These are phyloP conservation scores for Calidris pygmaea DNA, from an alignment of 2,113 vertebrate genomes.

Conservation along the genomic window DNA sequence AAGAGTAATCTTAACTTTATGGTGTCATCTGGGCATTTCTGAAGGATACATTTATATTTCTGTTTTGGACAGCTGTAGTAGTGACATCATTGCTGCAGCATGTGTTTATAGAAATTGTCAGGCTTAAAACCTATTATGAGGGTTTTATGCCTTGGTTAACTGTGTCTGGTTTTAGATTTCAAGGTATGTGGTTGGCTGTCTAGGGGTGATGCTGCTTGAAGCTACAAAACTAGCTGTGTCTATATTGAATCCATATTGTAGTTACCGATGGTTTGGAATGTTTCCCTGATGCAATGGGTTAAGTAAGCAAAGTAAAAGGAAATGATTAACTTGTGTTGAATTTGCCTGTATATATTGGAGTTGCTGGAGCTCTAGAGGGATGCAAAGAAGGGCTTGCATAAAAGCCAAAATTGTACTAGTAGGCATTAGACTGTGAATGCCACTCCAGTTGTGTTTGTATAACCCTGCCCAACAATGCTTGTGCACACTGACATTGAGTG, in stretches of 20 bases:
- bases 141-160: not conserved
- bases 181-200: not conserved
- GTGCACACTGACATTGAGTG: rapidly evolving
- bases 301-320: not conserved
- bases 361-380: not conserved
- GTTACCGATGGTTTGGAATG: not conserved
- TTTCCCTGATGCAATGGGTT: not conserved
- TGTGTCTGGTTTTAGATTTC: not conserved
- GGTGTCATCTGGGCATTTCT: not conserved
- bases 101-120: not conserved
- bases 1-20: not conserved
- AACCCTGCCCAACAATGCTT: not conserved
- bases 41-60: not conserved
- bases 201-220: not conserved
- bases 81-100: conserved; percentile 15
- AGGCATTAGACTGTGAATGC: not conserved
- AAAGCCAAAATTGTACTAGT: not conserved
- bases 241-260: not conserved
- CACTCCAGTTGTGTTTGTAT: not conserved
- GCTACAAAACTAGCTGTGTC: not conserved
- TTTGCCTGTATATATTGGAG: not conserved
- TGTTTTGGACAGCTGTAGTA: not conserved
- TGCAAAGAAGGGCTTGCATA: not conserved
- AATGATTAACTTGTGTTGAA: not conserved
- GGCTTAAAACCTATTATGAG: not conserved